Conservation (phyloP, 2,888 invertebrate genomes). For the Scaptomyza tumidula region DNA sequence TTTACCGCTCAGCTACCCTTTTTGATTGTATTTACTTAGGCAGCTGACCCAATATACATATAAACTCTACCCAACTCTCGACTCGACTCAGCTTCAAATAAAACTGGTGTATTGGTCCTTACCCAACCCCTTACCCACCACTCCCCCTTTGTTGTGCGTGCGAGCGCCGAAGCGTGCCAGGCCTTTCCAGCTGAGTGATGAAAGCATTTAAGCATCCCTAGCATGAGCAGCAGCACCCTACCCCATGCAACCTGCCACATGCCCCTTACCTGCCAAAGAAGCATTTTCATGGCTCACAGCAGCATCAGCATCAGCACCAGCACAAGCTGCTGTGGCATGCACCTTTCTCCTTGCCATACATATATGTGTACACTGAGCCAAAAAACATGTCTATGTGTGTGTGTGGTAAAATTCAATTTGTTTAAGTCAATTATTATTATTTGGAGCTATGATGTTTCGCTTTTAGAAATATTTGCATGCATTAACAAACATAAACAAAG, state of each 20-base stretch:
- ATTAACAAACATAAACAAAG: not conserved
- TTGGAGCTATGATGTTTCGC: no score
- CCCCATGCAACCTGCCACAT: not conserved
- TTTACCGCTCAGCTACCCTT: conserved; percentile 10
- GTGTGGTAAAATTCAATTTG: conserved; percentile 10
- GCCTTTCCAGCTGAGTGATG: conserved; percentile 78
- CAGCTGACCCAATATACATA: conserved; percentile 53
- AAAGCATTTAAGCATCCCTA: conserved; percentile 73
- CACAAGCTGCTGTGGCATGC: conserved; percentile 15
- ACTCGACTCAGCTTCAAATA: conserved; percentile 20
- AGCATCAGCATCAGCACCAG: conserved; percentile 26
- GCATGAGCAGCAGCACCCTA: not conserved
- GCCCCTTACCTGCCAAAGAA: conserved; percentile 28
- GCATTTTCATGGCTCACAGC: conserved; percentile 65
- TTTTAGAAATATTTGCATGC: not conserved
- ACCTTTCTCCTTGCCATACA: conserved; percentile 17
- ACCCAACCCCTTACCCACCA: not conserved
- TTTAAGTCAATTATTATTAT: conserved; percentile 5
- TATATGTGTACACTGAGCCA: conserved; percentile 39
- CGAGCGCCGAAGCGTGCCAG: conserved; percentile 68
- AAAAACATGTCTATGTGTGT: conserved; percentile 8
- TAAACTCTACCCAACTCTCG: not conserved
- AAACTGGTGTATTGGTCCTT: conserved; percentile 17
- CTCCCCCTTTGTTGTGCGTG: conserved; percentile 59
- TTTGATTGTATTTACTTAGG: conserved; percentile 59